phyloP scores from a whole-genome alignment of 2,113 vertebrate species.

The Cephalopterus ornatus region DNA sequence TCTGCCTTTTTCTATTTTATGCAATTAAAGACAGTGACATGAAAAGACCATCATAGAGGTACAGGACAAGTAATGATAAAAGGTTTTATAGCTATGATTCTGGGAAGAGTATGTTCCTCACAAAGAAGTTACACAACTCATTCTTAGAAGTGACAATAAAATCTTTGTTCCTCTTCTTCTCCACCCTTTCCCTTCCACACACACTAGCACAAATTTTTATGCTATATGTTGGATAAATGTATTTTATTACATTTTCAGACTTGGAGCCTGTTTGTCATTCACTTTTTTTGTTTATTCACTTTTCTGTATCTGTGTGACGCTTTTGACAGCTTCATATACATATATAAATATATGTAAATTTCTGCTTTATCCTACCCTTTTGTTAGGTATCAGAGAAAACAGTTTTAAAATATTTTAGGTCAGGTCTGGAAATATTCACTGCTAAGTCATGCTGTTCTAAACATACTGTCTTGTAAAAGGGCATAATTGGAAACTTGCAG shows the following conservation, averaged over 20 bases:
- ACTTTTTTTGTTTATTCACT: background rate
- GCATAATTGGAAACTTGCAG: background rate
- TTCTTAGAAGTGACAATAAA: slow-evolving; percentile 38
- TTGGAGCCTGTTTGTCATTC: background rate
- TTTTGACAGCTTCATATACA: background rate
- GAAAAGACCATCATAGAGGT: slow-evolving; percentile 6
- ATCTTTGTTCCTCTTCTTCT: background rate
- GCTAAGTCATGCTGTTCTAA: background rate
- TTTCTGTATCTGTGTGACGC: background rate
- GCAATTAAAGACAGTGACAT: background rate
- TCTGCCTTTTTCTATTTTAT: background rate
- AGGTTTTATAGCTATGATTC: slow-evolving; percentile 38
- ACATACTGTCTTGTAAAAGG: background rate
- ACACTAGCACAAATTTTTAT: background rate
- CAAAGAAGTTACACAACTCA: slow-evolving; percentile 16
- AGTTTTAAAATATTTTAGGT: background rate
- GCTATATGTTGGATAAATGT: background rate
- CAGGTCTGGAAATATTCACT: background rate
- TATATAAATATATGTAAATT: background rate
- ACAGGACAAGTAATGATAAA: background rate
- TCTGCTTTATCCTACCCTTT: background rate
- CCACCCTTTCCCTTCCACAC: background rate
- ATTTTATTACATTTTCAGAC: background rate
- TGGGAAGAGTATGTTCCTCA: background rate
- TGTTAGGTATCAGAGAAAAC: background rate